Base-by-base conservation (phyloP, 2,113 vertebrate genomes). In the Carassius auratus region DNA sequence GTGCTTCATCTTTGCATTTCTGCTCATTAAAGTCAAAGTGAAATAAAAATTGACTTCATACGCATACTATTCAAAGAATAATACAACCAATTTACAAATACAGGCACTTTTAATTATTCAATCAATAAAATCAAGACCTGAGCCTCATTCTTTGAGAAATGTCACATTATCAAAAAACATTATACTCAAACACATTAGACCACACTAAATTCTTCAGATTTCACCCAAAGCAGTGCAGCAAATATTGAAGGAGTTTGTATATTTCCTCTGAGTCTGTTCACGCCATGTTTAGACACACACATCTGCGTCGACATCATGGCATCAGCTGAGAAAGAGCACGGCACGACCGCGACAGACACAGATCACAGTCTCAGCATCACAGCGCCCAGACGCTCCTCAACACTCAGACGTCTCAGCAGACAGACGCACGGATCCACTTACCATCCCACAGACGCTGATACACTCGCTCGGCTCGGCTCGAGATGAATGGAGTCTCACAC, bases 381-480 rank as follows among this genome's bases (percentile, higher is more conserved):
- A 33, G 26, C 30, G 30, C 4, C 64, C 15, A 17, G 30, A 36
- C 3, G 52, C 15, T 55, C 52, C 55, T 57, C 19, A 68, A 7
- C 69, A 45, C 36, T n/a, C 69, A 45, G 19, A 76, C 52, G 23
- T 61, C 59, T 1, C 82, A 88, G 89, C 79, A 84, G 68, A 88
- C 81, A 89, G 85, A 87, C 9, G 86, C 73, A 86, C 83, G 0
- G 89, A 87, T 86, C 42, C 80, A 90, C 92, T 91, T 90, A 93
- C 92, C 92, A 92, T 92, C 87, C 86, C 85, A 90, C 90, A 88
- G 91, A 90, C 73, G 69, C 66, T 79, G 85, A 87, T 26, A 48
- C 85, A 66, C 62, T 77, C 42, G 81, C 76, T 62, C 45, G 42
- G 86, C 81, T 1, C 57, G 6, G 19, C 90, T 62, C 85, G 2